Percentiles rank a stretch among this genome's conserved stretches.
These are phyloP conservation scores for Tinamus guttatus DNA, from an alignment of 2,113 vertebrate genomes.

Conservation along the genomic window DNA sequence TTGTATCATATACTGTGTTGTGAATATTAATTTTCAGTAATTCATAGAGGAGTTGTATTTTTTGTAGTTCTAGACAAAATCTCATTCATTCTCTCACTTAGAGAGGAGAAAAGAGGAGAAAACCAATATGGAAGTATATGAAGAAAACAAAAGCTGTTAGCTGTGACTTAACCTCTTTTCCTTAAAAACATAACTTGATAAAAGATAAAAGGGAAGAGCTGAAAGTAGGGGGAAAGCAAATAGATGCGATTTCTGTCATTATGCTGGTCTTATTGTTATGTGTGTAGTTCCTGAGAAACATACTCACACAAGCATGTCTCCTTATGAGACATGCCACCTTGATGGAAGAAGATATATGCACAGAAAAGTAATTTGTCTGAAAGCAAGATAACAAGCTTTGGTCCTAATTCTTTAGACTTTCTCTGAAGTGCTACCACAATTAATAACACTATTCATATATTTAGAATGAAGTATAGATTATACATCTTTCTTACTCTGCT, in stretches of 20 bases:
- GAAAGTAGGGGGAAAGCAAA: accelerated
- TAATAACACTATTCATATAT: background rate
- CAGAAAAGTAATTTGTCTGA: background rate
- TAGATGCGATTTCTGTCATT: background rate
- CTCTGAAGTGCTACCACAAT: background rate
- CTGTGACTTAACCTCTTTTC: background rate
- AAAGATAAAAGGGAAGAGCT: background rate
- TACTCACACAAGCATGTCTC: background rate
- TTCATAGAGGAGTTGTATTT: background rate
- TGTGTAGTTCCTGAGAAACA: background rate
- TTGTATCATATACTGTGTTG: background rate
- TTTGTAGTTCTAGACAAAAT: background rate
- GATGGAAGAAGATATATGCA: accelerated
- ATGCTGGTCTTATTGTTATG: background rate
- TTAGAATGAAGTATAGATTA: background rate
- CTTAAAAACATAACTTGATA: background rate
- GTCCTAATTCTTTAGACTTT: background rate
- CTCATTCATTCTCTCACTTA: background rate
- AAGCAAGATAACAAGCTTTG: background rate
- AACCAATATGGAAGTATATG: background rate
- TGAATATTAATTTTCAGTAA: background rate
- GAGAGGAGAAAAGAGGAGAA: background rate
- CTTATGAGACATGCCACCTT: background rate
- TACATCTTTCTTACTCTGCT: accelerated
- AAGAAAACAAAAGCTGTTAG: background rate